Evolutionary conservation across 2,113 vertebrate species (phyloP).

Genomic region (Marmota monax): DNA sequence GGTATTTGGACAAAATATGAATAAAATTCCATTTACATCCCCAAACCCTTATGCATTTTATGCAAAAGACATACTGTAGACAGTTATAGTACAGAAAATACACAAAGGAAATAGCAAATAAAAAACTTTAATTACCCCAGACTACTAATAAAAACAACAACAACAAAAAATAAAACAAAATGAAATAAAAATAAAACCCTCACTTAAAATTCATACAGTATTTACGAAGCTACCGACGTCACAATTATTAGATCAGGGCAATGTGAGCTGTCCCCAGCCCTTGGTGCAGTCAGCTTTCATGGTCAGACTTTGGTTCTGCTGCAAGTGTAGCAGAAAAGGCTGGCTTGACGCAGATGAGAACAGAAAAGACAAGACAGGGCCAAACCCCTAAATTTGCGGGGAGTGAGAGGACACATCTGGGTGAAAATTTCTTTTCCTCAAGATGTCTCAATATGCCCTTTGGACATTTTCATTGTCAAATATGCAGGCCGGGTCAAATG

Average conservation of each 20-base stretch:
- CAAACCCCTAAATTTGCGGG: not conserved
- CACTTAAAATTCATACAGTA: constrained; percentile 92
- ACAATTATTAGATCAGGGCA: constrained; percentile 88
- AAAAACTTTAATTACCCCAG: constrained; percentile 88
- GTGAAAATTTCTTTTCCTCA: constrained; percentile 51
- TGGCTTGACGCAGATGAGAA: constrained; percentile 77
- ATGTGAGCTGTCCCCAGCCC: constrained; percentile 85
- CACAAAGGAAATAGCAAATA: constrained; percentile 88
- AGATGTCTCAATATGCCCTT: constrained; percentile 47
- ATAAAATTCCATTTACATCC: constrained; percentile 99
- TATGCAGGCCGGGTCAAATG: constrained; percentile 21
- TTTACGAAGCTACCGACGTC: constrained; percentile 92
- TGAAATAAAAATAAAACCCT: constrained; percentile 81
- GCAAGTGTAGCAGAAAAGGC: constrained; percentile 77
- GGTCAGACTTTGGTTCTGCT: constrained; percentile 89
- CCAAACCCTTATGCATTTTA: constrained; percentile 99
- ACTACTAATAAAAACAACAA: constrained; percentile 89
- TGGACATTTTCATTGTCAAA: not conserved
- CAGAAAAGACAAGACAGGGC: constrained; percentile 63
- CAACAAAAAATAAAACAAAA: constrained; percentile 67
- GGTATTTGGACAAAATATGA: constrained; percentile 99
- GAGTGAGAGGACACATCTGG: constrained; percentile 41
- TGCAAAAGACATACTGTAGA: constrained; percentile 94
- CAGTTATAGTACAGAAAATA: constrained; percentile 97
- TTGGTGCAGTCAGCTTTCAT: constrained; percentile 85